Evolutionary conservation across 2,888 invertebrate species (phyloP).

Genomic region (Andrena fulva): DNA sequence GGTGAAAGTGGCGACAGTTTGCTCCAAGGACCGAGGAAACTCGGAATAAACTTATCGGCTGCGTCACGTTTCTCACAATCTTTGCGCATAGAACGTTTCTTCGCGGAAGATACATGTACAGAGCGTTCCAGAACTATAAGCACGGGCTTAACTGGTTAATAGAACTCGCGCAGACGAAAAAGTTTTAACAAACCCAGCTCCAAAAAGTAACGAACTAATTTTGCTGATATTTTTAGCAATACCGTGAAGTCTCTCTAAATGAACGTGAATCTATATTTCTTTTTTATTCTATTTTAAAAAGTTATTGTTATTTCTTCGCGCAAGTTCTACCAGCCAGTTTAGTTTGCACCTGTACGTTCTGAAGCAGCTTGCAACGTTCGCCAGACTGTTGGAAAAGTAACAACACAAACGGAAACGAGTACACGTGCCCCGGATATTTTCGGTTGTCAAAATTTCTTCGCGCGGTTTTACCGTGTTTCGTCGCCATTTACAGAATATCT

Average conservation of each 20-base stretch:
- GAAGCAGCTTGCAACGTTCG: not conserved
- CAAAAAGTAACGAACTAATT: too few relatives aligned
- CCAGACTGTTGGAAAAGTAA: conserved; percentile 1
- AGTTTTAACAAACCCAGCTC: too few relatives aligned
- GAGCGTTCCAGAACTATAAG: conserved; percentile 1
- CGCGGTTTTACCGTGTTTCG: not conserved
- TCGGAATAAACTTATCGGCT: conserved; percentile 6
- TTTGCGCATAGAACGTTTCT: conserved; percentile 13
- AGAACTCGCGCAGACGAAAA: too few relatives aligned
- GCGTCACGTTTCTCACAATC: conserved; percentile 13
- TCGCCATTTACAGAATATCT: conserved; percentile 1
- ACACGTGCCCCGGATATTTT: not conserved
- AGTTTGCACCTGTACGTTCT: not conserved
- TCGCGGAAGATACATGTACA: conserved; percentile 4
- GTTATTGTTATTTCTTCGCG: not conserved
- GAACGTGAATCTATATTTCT: too few relatives aligned
- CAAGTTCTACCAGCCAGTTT: not conserved
- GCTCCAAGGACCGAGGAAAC: not conserved
- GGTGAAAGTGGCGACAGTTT: not conserved
- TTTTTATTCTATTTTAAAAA: too few relatives aligned
- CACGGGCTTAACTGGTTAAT: not conserved
- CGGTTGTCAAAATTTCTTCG: not conserved
- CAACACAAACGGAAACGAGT: conserved; percentile 1
- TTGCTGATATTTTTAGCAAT: too few relatives aligned
- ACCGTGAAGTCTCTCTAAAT: too few relatives aligned